These are phyloP conservation scores for Pantherophis vulpinus DNA, from an alignment of 2,797 vertebrate genomes.

Conservation along the genomic window DNA sequence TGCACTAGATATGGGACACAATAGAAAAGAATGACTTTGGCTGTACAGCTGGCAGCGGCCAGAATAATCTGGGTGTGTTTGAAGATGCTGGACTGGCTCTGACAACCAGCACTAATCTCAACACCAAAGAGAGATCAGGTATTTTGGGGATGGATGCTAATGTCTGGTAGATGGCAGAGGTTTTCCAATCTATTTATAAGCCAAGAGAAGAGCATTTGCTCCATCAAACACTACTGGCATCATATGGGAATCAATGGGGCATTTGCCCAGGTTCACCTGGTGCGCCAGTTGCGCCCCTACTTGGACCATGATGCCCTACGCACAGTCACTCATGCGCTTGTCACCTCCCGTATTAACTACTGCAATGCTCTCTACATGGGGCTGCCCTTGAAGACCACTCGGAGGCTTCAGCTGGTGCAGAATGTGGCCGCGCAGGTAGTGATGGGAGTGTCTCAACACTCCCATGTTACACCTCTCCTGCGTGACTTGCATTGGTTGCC, in stretches of 20 bases:
- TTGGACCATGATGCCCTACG: too few relatives aligned
- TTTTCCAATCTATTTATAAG: not conserved
- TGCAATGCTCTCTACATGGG: too few relatives aligned
- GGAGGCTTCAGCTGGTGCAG: too few relatives aligned
- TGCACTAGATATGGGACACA: slow-evolving; percentile 79
- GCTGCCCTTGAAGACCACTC: too few relatives aligned
- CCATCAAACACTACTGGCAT: not conserved
- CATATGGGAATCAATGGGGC: not conserved
- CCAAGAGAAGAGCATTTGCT: not conserved
- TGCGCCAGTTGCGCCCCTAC: too few relatives aligned
- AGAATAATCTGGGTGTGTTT: slow-evolving; percentile 78
- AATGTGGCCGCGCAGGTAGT: too few relatives aligned
- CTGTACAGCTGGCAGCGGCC: slow-evolving; percentile 82
- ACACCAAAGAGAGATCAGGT: slow-evolving; percentile 71
- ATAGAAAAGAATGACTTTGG: slow-evolving; percentile 81
- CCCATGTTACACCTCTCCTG: too few relatives aligned
- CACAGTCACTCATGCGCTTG: too few relatives aligned
- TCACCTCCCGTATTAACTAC: too few relatives aligned
- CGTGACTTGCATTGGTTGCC: too few relatives aligned
- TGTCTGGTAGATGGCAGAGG: not conserved
- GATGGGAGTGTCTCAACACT: too few relatives aligned
- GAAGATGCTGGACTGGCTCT: slow-evolving; percentile 81
- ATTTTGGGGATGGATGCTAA: not conserved
- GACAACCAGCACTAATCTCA: slow-evolving; percentile 52
- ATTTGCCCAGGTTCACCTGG: too few relatives aligned